These are phyloP conservation scores for Chloroceryle amazona DNA, from an alignment of 2,797 vertebrate species.

Conservation along the genomic window DNA sequence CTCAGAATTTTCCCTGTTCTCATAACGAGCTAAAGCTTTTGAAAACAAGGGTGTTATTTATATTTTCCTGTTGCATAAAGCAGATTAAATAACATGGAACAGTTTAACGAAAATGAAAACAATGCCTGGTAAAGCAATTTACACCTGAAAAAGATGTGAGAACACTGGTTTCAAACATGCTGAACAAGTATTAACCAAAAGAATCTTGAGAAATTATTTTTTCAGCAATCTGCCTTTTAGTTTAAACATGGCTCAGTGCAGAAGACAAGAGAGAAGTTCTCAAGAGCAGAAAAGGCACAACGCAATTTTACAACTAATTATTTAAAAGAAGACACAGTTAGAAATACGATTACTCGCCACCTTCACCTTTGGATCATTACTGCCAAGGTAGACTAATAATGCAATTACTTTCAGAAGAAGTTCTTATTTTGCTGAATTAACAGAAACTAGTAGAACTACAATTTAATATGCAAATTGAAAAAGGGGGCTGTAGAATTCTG, in stretches of 20 bases:
- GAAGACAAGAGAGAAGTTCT: constrained; percentile 32
- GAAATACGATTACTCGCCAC: constrained; percentile 38
- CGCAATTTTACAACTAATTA: constrained; percentile 37
- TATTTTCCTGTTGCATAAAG: neutral
- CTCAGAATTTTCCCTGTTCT: neutral
- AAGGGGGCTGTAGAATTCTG: neutral
- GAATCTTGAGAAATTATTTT: constrained; percentile 26
- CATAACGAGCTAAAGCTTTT: neutral
- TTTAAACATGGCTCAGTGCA: neutral
- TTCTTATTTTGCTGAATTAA: constrained; percentile 63
- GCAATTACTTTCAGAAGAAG: constrained; percentile 54
- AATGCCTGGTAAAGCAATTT: constrained; percentile 6
- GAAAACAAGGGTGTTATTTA: neutral
- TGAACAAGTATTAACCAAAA: neutral
- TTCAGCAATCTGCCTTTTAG: constrained; percentile 16
- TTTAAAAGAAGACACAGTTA: constrained; percentile 6
- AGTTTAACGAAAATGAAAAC: constrained; percentile 32
- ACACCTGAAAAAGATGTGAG: neutral
- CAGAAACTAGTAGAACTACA: constrained; percentile 34
- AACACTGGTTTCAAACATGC: neutral
- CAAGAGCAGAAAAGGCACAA: neutral
- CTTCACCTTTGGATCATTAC: constrained; percentile 49
- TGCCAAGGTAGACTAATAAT: constrained; percentile 47
- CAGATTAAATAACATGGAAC: neutral
- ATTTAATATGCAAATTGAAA: constrained; percentile 65